Percentiles rank a stretch among this genome's conserved stretches.
Conservation (phyloP, 2,113 vertebrate species). For the Orientallactaga bullata region DNA sequence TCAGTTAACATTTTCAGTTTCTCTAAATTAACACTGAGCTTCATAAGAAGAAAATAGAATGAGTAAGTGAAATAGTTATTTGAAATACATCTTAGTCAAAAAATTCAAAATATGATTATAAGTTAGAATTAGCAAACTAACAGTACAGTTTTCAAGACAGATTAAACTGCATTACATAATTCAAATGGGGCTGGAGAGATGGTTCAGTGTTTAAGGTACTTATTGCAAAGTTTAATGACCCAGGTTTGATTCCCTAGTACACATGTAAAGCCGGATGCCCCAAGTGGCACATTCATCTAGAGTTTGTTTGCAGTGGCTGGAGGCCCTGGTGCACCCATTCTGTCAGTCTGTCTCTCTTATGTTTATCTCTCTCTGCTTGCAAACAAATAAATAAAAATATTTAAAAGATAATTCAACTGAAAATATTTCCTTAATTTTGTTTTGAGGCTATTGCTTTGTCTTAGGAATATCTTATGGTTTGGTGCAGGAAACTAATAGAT, state of each 20-base stretch:
- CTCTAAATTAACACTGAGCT: neutral
- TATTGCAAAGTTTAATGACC: too few species aligned
- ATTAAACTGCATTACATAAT: neutral
- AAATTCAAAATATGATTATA: slow-evolving; percentile 8
- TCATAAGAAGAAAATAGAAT: neutral
- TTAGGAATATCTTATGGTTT: neutral
- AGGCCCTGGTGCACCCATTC: too few species aligned
- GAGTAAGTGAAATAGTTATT: too few species aligned
- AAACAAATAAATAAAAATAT: too few species aligned
- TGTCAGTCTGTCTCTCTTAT: too few species aligned
- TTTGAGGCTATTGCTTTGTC: neutral
- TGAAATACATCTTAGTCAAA: neutral
- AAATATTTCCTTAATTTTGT: neutral
- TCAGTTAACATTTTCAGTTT: neutral
- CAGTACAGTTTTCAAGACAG: neutral
- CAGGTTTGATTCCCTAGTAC: too few species aligned
- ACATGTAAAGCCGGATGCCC: too few species aligned
- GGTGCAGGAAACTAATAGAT: neutral
- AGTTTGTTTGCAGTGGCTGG: too few species aligned
- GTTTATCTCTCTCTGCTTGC: too few species aligned
- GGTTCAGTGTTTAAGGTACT: too few species aligned
- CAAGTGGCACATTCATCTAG: too few species aligned
- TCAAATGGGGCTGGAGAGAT: neutral
- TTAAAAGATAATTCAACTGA: too few species aligned
- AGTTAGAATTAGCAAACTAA: neutral